Percentiles rank a stretch among this genome's conserved stretches.
These are phyloP conservation scores for Sigmodon hispidus DNA, from an alignment of 2,113 vertebrate species.

Conservation along the genomic window DNA sequence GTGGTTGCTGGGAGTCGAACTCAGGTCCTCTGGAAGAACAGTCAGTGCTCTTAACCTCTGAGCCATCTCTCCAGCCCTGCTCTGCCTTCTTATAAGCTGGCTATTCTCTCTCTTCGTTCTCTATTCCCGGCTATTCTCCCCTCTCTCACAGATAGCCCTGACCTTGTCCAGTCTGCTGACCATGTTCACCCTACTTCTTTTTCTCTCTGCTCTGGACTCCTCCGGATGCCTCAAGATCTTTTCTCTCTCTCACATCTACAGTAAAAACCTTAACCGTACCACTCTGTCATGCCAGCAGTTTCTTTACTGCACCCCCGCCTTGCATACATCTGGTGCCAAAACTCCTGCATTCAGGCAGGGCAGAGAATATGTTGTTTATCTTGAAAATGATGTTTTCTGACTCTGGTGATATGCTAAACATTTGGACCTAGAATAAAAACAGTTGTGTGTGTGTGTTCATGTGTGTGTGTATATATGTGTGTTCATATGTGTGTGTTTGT, in stretches of 20 bases:
- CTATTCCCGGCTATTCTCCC: neutral
- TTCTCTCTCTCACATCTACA: neutral
- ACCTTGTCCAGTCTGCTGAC: neutral
- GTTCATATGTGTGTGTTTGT: no score
- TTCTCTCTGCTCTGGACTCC: neutral
- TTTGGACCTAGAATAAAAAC: neutral
- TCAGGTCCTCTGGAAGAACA: no score
- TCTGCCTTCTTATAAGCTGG: neutral
- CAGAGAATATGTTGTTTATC: neutral
- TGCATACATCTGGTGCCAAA: neutral
- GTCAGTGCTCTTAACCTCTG: no score
- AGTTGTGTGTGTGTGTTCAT: neutral
- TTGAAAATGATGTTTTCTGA: neutral
- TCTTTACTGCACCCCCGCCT: neutral
- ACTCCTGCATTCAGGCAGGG: neutral
- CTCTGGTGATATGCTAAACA: neutral
- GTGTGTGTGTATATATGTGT: neutral
- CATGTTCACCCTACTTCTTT: neutral
- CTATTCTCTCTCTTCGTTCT: neutral
- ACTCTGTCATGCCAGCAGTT: neutral
- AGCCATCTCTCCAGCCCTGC: no score
- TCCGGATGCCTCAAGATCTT: neutral
- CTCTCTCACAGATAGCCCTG: neutral
- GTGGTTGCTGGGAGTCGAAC: no score
- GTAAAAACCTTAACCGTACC: neutral